phyloP scores from a whole-genome alignment of 2,113 vertebrate genomes.

The Struthio camelus region DNA sequence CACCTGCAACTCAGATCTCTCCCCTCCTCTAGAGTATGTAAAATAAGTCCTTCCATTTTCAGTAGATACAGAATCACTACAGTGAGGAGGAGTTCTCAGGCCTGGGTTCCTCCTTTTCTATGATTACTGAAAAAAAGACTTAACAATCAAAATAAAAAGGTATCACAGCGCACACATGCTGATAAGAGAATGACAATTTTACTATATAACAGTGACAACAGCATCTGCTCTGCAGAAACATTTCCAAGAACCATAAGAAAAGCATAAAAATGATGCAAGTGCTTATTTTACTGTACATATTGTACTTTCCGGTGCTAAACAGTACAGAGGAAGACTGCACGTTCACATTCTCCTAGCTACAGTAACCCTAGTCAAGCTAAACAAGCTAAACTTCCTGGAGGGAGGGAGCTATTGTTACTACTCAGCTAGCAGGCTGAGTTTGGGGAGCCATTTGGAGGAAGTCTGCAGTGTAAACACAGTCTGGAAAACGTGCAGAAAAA shows the following conservation, averaged over 20 bases:
- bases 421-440: background rate
- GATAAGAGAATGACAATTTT: background rate
- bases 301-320: background rate
- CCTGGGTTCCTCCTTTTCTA: background rate
- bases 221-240: background rate
- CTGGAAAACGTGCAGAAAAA: background rate
- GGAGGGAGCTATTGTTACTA: background rate
- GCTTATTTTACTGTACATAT: background rate
- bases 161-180: background rate
- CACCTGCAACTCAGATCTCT: background rate
- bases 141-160: background rate
- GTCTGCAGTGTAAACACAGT: background rate
- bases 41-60: background rate
- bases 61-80: background rate
- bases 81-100: background rate
- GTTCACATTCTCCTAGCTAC: background rate
- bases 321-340: background rate
- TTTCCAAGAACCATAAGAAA: background rate
- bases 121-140: background rate
- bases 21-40: background rate
- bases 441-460: background rate
- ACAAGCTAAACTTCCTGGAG: background rate
- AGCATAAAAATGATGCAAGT: background rate
- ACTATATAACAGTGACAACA: background rate
- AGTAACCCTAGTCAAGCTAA: background rate